These are phyloP conservation scores for Lepisosteus oculatus DNA, from an alignment of 2,113 vertebrate species.

Conservation along the genomic window DNA sequence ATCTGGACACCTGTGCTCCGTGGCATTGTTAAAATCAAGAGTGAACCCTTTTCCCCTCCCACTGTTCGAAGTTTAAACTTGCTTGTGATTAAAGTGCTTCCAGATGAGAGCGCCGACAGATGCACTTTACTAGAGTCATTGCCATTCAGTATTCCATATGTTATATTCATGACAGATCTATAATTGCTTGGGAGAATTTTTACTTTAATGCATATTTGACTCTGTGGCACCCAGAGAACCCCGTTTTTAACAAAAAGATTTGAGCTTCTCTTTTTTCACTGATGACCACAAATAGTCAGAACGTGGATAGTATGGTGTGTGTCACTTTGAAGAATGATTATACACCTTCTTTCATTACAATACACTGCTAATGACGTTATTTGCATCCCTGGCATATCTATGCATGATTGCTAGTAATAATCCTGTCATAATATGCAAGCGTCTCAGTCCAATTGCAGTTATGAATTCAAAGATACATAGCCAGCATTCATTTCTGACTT, in stretches of 20 bases:
- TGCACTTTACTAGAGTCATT: conserved; percentile 9
- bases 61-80: neutral
- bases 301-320: conserved; percentile 79
- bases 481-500: conserved; percentile 91
- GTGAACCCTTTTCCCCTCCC: neutral
- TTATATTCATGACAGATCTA: conserved; percentile 23
- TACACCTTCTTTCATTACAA: conserved; percentile 82
- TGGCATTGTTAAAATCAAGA: neutral
- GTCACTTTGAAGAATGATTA: conserved; percentile 78
- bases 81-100: conserved; percentile 4
- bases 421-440: conserved; percentile 85
- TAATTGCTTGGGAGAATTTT: conserved; percentile 8
- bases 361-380: conserved; percentile 88
- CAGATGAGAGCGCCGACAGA: conserved; percentile 4
- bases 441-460: conserved; percentile 81
- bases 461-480: conserved; percentile 88
- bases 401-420: conserved; percentile 88
- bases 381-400: conserved; percentile 90
- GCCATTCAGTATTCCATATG: conserved; percentile 4
- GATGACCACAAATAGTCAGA: conserved; percentile 47
- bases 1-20: neutral
- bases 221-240: conserved; percentile 30
- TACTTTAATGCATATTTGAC: conserved; percentile 47
- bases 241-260: conserved; percentile 5
- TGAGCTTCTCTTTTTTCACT: conserved; percentile 62